Conservation (phyloP, 2,113 vertebrate genomes). For the Cathartes aura region DNA sequence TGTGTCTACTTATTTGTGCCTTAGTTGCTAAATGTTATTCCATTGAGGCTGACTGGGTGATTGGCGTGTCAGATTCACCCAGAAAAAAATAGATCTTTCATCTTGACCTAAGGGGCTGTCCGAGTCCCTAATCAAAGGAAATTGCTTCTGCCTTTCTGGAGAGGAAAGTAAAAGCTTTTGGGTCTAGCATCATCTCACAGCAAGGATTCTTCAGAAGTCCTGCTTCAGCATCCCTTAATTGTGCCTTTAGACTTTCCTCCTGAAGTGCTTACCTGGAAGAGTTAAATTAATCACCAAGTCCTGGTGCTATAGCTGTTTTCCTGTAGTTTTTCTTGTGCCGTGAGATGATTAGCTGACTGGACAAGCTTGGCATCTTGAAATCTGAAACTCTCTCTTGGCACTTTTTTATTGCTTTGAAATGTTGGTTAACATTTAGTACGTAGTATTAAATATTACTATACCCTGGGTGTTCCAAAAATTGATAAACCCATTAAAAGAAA, state of each 20-base stretch:
- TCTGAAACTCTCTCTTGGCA: constrained; percentile 5
- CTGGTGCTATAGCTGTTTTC: background rate
- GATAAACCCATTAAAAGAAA: constrained; percentile 55
- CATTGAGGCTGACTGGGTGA: background rate
- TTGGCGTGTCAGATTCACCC: background rate
- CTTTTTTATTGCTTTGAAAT: constrained; percentile 39
- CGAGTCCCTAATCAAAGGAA: constrained; percentile 41
- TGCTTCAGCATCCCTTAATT: constrained; percentile 23
- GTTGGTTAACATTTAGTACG: constrained; percentile 35
- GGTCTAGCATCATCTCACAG: constrained; percentile 26
- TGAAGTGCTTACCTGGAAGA: constrained; percentile 33
- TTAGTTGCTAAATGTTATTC: background rate
- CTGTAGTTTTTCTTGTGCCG: constrained; percentile 9
- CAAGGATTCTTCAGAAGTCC: background rate
- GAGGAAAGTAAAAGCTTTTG: constrained; percentile 26
- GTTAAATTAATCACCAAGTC: constrained; percentile 34
- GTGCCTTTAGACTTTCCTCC: constrained; percentile 5
- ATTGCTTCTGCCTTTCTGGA: constrained; percentile 28
- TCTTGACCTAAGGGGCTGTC: constrained; percentile 29
- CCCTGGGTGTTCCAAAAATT: constrained; percentile 52
- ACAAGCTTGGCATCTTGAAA: constrained; percentile 43
- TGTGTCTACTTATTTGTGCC: background rate
- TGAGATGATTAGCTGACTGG: constrained; percentile 32
- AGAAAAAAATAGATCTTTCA: background rate
- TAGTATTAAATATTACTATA: constrained; percentile 43